Evolutionary conservation across 2,113 vertebrate species (phyloP).

Genomic region (Epinephelus lanceolatus): DNA sequence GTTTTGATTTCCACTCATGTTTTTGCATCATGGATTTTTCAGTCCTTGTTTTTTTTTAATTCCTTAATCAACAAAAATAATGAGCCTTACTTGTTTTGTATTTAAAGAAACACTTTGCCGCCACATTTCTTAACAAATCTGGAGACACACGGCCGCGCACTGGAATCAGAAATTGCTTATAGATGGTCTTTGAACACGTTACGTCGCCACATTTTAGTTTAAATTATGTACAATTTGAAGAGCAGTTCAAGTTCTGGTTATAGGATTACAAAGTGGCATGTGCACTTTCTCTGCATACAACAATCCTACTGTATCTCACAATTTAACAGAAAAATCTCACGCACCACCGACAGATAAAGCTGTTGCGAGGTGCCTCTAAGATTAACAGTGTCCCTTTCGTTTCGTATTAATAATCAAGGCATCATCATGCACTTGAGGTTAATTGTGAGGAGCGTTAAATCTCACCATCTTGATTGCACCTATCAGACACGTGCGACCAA

Average conservation of each 20-base stretch:
- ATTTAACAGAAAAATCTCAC: neutral
- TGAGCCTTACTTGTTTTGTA: slow-evolving; percentile 52
- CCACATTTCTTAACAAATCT: slow-evolving; percentile 14
- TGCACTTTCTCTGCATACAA: slow-evolving; percentile 74
- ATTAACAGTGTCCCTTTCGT: neutral
- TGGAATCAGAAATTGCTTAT: neutral
- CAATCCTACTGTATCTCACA: slow-evolving; percentile 70
- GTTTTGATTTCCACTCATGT: neutral
- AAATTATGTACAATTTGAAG: neutral
- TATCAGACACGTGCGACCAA: slow-evolving; percentile 31
- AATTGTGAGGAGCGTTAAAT: neutral
- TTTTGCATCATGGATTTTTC: slow-evolving; percentile 25
- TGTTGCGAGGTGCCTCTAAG: neutral
- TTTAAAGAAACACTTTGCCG: slow-evolving; percentile 23
- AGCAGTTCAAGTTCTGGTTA: slow-evolving; percentile 23
- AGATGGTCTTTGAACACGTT: neutral
- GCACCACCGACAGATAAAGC: neutral
- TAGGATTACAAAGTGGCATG: slow-evolving; percentile 26
- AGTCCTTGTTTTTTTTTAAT: slow-evolving; percentile 7
- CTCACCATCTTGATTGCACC: neutral
- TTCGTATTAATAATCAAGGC: neutral
- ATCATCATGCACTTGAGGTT: neutral
- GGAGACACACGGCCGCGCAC: neutral
- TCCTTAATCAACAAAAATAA: slow-evolving; percentile 43
- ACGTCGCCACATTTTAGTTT: neutral